Conservation (phyloP, 2,797 vertebrate species). For the Scomberomorus guttatus region DNA sequence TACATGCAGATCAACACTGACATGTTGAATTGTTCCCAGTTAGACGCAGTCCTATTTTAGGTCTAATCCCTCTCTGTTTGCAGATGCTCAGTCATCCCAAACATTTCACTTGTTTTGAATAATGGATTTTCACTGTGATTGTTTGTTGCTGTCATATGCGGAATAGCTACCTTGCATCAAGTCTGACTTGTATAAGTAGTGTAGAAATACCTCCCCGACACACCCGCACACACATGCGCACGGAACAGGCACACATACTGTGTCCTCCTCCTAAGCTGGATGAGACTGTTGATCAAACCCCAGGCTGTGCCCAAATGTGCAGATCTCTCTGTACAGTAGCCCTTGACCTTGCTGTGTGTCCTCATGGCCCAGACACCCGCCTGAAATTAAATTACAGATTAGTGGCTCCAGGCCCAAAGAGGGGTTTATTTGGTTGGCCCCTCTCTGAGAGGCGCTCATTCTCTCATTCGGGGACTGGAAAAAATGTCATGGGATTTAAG, state of each 20-base stretch:
- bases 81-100: constrained; percentile 78
- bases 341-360: constrained; percentile 78
- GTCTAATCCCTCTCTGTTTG: constrained; percentile 78
- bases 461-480: constrained; percentile 59
- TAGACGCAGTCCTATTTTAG: constrained; percentile 70
- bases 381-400: constrained; percentile 86
- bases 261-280: constrained; percentile 66
- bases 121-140: constrained; percentile 78
- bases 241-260: constrained; percentile 14
- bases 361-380: constrained; percentile 76
- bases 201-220: constrained; percentile 34
- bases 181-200: constrained; percentile 52
- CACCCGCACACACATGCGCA: constrained; percentile 2
- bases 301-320: constrained; percentile 70
- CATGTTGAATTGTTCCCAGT: constrained; percentile 74
- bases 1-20: constrained; percentile 78
- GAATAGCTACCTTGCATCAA: constrained; percentile 73
- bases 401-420: constrained; percentile 76
- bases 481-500: constrained; percentile 74
- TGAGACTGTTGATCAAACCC: constrained; percentile 78
- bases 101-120: constrained; percentile 80
- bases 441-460: constrained; percentile 68
- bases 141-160: constrained; percentile 73
- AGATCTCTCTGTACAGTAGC: constrained; percentile 76
- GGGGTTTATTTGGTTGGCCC: constrained; percentile 80